phyloP scores from a whole-genome alignment of 2,113 vertebrate species.

The Ranitomeya variabilis region DNA sequence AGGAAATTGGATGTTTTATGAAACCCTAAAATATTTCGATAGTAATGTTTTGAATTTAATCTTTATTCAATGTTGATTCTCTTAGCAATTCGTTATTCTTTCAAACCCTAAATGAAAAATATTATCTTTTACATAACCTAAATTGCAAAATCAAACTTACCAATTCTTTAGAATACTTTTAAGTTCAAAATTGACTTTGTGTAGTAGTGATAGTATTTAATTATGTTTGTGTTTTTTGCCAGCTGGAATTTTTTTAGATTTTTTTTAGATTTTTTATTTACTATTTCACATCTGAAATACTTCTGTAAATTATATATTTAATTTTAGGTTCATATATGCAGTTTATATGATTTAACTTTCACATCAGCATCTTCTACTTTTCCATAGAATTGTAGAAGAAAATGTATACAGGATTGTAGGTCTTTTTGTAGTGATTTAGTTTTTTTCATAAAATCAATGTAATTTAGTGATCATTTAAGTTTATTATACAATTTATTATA shows the following conservation, averaged over 20 bases:
- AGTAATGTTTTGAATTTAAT: background rate
- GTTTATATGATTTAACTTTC: background rate
- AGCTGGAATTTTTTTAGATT: background rate
- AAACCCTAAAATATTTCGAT: conserved; percentile 5
- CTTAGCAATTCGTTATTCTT: background rate
- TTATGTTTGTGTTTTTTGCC: background rate
- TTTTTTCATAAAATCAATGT: background rate
- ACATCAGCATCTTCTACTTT: background rate
- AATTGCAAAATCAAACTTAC: background rate
- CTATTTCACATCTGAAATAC: background rate
- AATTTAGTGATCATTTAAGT: background rate
- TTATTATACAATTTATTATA: background rate
- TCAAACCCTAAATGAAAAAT: background rate
- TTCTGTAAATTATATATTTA: background rate
- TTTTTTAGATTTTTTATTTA: background rate
- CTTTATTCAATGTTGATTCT: background rate
- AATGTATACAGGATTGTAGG: background rate
- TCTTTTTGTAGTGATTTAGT: background rate
- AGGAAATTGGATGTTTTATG: conserved; percentile 35
- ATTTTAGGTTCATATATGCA: background rate
- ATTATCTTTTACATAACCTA: background rate
- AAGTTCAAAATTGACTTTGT: background rate
- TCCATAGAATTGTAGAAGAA: background rate
- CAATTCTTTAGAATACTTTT: background rate
- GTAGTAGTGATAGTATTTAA: background rate